Evolutionary conservation across 2,797 vertebrate species (phyloP).

Genomic region (Dendrocincla tyrannina): DNA sequence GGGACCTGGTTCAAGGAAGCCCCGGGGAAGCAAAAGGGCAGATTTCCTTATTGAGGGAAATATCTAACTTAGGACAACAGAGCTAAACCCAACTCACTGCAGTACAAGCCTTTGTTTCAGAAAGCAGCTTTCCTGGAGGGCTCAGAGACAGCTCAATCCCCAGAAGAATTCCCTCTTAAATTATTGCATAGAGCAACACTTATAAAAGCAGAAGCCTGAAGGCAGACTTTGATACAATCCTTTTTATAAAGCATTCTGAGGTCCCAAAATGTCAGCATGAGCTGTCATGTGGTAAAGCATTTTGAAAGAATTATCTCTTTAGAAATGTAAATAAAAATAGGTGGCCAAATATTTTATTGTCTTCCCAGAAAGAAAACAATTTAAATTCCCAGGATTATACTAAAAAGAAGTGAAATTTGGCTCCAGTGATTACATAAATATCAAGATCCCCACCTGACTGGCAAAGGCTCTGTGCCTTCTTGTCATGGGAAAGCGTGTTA

Average conservation of each 20-base stretch:
- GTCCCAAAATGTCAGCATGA: slow-evolving; percentile 7
- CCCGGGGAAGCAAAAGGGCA: background rate
- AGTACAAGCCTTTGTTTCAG: background rate
- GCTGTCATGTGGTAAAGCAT: background rate
- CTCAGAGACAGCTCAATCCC: slow-evolving; percentile 12
- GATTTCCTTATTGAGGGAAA: background rate
- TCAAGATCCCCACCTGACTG: background rate
- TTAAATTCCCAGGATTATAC: background rate
- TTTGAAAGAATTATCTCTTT: background rate
- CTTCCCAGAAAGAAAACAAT: background rate
- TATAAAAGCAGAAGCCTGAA: slow-evolving; percentile 13
- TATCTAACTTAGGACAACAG: background rate
- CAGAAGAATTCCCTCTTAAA: slow-evolving; percentile 23
- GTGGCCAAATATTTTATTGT: background rate
- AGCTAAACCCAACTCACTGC: background rate
- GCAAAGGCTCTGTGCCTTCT: background rate
- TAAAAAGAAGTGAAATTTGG: background rate
- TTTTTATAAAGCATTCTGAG: slow-evolving; percentile 1
- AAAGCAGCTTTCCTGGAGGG: slow-evolving; percentile 16
- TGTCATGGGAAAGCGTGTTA: background rate
- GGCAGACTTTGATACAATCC: slow-evolving; percentile 26
- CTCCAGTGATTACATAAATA: background rate
- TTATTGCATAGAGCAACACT: slow-evolving; percentile 9
- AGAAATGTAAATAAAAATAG: slow-evolving; percentile 8
- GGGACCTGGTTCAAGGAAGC: background rate